Conservation (phyloP, 2,888 invertebrate genomes). For the Ametastegia equiseti region DNA sequence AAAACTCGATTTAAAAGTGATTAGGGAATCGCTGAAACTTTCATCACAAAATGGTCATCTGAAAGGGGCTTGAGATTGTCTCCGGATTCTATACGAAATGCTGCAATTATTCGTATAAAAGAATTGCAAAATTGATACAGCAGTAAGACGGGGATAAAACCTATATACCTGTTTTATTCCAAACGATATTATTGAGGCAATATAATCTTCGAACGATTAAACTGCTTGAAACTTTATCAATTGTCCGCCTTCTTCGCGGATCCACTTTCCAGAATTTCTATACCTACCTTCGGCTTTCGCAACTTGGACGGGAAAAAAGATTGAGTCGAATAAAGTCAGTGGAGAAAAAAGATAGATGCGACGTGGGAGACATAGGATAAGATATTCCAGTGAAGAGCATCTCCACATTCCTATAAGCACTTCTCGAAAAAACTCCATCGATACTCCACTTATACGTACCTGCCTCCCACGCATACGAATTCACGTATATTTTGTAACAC, state of each 20-base stretch:
- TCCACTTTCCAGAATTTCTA: background rate
- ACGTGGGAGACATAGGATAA: conserved; percentile 2
- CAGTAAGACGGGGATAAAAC: background rate
- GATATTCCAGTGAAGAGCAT: background rate
- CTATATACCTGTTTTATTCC: background rate
- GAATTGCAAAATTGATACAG: background rate
- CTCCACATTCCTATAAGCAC: background rate
- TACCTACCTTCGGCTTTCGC: background rate
- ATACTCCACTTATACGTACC: background rate
- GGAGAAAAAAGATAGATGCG: background rate
- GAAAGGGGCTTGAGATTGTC: background rate
- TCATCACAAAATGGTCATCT: background rate
- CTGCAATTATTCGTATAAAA: background rate
- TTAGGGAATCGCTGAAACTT: conserved; percentile 4
- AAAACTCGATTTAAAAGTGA: background rate
- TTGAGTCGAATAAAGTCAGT: background rate
- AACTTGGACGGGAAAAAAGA: background rate
- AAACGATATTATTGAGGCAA: conserved; percentile 15
- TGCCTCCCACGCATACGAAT: background rate
- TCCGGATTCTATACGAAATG: background rate
- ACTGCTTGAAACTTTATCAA: conserved; percentile 5
- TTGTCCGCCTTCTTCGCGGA: background rate
- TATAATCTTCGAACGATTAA: conserved; percentile 18
- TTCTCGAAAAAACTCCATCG: background rate
- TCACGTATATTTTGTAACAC: background rate